Percentiles rank a stretch among this genome's conserved stretches.
Conservation (phyloP, 2,888 invertebrate genomes). For the Scotopteryx bipunctaria region DNA sequence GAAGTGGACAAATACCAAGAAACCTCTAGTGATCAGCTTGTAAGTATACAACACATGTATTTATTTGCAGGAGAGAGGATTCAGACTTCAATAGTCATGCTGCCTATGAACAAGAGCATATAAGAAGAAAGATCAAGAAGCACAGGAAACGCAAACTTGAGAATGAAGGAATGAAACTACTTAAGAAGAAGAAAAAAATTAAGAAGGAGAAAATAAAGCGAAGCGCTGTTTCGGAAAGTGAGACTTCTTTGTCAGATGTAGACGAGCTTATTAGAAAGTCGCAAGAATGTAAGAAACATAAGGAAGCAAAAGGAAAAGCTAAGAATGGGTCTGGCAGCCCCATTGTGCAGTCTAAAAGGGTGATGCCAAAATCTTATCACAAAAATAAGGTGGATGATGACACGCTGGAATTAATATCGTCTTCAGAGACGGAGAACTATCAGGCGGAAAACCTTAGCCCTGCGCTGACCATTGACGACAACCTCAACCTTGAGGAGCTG, state of each 20-base stretch:
- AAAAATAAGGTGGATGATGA: conserved; percentile 42
- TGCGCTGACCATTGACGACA: conserved; percentile 90
- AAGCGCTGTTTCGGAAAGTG: conserved; percentile 65
- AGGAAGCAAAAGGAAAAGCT: conserved; percentile 40
- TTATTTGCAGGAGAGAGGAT: conserved; percentile 29
- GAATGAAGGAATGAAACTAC: conserved; percentile 70
- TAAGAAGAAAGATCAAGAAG: conserved; percentile 82
- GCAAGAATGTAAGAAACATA: conserved; percentile 43
- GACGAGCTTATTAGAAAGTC: conserved; percentile 69
- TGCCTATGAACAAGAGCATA: conserved; percentile 64
- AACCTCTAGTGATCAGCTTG: conserved; percentile 36
- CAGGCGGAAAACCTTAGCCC: conserved; percentile 87
- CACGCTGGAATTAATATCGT: conserved; percentile 86
- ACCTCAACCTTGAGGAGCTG: conserved; percentile 93
- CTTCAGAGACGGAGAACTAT: conserved; percentile 85
- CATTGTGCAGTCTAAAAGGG: too few species aligned
- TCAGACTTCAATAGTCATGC: conserved; percentile 34
- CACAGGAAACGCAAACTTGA: conserved; percentile 88
- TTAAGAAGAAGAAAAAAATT: conserved; percentile 82
- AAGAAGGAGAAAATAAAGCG: conserved; percentile 82
- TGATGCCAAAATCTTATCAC: conserved; percentile 20
- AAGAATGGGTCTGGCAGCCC: conserved; percentile 58
- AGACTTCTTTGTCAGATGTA: conserved; percentile 69
- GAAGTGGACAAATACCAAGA: conserved; percentile 39
- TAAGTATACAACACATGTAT: conserved; percentile 53